Evolutionary conservation across 2,113 vertebrate genomes (phyloP), one percentile per base, ranked within the genome.

Genomic region (Sylvia atricapilla): DNA sequence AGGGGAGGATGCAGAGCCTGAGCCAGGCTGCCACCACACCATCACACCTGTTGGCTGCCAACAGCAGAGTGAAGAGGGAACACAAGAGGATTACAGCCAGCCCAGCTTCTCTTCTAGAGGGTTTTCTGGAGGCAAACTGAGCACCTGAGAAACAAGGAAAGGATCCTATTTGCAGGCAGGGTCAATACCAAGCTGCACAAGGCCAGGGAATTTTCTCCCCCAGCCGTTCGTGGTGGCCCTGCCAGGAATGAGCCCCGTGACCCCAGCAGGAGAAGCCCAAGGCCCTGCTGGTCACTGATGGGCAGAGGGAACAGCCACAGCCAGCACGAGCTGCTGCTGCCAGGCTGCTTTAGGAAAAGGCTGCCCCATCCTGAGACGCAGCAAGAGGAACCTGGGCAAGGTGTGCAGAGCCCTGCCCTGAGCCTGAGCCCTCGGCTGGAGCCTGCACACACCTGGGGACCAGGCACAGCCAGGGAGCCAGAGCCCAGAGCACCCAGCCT

Each of bases 301-400:
- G n/a, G 44, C 21, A 35, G 50, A 39, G 43, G 2, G 6, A 81
- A 9, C 82, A 82, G 18, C 35, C 74, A 2, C 55, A 5, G 43
- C 55, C 12, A 63, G 30, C 64, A 44, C 18, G 17, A 15, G 37
- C 35, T 10, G 17, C 2, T 0, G 3, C 67, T 30, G 49, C 59
- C 53, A 72, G 68, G 41, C 37, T 64, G 63, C 84, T 64, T 6
- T 9, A 43, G 53, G 16, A 64, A 75, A 28, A 50, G 47, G 33
- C 11, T 17, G 10, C 46, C 14, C 15, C 63, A 17, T 0, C 1
- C n/a, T 6, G 73, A 35, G 39, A 4, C 3, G n/a, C 35, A 63
- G 86, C 75, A 56, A 4, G 1, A 64, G 59, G 33, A 66, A 17
- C 6, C 72, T 0, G 1, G 47, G 75, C 3, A 0, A 15, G 13